phyloP scores from a whole-genome alignment of 2,113 vertebrate genomes.

The Upupa epops region DNA sequence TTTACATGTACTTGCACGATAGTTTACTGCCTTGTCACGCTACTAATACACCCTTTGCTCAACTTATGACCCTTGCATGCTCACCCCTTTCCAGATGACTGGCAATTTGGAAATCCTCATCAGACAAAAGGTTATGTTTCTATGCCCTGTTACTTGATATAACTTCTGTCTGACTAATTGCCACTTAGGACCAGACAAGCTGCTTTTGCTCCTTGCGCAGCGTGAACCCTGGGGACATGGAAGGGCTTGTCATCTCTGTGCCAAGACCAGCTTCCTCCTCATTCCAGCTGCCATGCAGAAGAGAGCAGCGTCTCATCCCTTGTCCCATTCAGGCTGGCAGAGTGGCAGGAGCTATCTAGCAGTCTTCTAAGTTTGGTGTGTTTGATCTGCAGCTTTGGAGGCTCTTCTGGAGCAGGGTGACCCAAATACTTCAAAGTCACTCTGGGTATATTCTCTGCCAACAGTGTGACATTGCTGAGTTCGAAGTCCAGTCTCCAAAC shows the following conservation, averaged over 20 bases:
- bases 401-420: neutral
- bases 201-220: neutral
- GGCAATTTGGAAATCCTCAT: slow-evolving; percentile 41
- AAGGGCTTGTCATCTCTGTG: neutral
- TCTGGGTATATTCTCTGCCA: neutral
- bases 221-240: accelerated
- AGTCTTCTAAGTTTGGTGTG: no score
- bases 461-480: neutral
- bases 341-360: neutral
- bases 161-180: slow-evolving; percentile 1
- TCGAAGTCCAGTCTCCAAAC: neutral
- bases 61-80: slow-evolving; percentile 3
- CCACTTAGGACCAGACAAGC: neutral
- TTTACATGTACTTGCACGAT: neutral
- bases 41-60: neutral
- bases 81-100: slow-evolving; percentile 29
- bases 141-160: neutral
- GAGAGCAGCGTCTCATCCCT: neutral
- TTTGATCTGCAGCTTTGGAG: neutral
- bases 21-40: slow-evolving; percentile 45
- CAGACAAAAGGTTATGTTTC: slow-evolving; percentile 22
- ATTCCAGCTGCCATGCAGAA: neutral
- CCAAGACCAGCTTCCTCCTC: neutral
- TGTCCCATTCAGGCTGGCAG: neutral
- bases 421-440: neutral